A percentile compares a stretch with the other conserved stretches of the same genome.
Conservation (phyloP, 2,888 invertebrate genomes). For the Ochropleura plecta region DNA sequence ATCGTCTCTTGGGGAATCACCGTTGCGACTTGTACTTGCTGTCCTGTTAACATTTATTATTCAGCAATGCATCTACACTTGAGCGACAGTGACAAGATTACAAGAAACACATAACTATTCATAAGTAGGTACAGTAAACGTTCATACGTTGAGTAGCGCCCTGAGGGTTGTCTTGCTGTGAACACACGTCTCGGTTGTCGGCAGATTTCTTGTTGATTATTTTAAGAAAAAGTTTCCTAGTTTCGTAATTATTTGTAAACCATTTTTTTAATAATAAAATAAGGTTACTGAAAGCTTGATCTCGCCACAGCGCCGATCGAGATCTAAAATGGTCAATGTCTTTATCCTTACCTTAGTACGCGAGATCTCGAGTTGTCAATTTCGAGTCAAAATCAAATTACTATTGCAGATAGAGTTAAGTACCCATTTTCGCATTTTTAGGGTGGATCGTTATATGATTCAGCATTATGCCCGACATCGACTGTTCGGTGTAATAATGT, state of each 20-base stretch:
- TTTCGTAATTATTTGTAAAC: background rate
- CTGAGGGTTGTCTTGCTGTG: background rate
- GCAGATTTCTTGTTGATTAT: background rate
- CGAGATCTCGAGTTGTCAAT: background rate
- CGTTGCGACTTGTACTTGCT: constrained; percentile 81
- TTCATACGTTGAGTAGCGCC: background rate
- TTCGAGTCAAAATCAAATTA: background rate
- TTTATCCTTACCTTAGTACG: background rate
- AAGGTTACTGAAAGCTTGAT: background rate
- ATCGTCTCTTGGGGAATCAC: constrained; percentile 85
- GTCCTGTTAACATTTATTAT: constrained; percentile 79
- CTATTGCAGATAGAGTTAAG: background rate
- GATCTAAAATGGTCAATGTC: background rate
- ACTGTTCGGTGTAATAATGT: background rate
- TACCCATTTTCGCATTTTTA: background rate
- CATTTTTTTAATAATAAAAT: too few species aligned
- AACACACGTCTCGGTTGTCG: background rate
- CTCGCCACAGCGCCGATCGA: background rate
- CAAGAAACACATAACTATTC: constrained; percentile 13
- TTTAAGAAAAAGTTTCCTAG: background rate
- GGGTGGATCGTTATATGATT: background rate
- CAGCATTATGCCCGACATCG: background rate
- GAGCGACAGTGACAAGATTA: constrained; percentile 27
- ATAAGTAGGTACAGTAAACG: constrained; percentile 3
- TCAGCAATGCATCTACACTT: constrained; percentile 34